Evolutionary conservation across 1,140 invertebrate genomes (phyloP).

Genomic region (Globodera rostochiensis): DNA sequence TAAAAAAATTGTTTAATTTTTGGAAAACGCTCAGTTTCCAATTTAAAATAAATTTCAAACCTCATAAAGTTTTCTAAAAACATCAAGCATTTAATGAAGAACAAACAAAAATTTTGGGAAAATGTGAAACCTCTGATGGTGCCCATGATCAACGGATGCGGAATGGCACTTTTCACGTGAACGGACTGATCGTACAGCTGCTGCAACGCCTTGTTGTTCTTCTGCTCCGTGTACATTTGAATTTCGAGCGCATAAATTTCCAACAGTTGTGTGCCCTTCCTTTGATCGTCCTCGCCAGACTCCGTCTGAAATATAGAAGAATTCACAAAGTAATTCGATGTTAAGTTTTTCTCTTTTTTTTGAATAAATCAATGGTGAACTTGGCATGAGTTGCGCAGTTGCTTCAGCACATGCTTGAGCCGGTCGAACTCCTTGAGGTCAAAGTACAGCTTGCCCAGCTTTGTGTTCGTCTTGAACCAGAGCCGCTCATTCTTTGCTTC

Average conservation of each 20-base stretch:
- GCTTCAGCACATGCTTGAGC: constrained; percentile 92
- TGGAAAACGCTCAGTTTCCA: not conserved
- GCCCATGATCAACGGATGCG: constrained; percentile 98
- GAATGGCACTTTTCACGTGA: constrained; percentile 98
- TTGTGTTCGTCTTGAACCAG: constrained; percentile 99
- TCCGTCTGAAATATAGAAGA: constrained; percentile 76
- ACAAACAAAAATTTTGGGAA: too few species aligned
- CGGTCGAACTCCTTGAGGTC: constrained; percentile 92
- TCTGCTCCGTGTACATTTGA: constrained; percentile 99
- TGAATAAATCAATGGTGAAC: constrained; percentile 67
- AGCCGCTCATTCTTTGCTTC: constrained; percentile 98
- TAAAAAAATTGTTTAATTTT: constrained; percentile 20
- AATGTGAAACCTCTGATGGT: constrained; percentile 83
- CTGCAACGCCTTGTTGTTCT: constrained; percentile 98
- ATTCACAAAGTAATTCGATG: not conserved
- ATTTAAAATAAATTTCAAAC: not conserved
- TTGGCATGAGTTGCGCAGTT: constrained; percentile 94
- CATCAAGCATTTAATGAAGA: constrained; percentile 39
- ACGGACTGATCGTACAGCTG: constrained; percentile 94
- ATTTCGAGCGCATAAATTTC: constrained; percentile 99
- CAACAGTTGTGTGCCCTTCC: constrained; percentile 89
- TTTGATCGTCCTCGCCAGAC: constrained; percentile 97
- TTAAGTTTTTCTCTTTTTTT: not conserved
- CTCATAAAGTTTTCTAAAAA: not conserved
- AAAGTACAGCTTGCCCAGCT: constrained; percentile 96